Evolutionary conservation across 1,140 invertebrate species (phyloP), one percentile per base, ranked within the genome.

Genomic region (Drosophila grimshawi): DNA sequence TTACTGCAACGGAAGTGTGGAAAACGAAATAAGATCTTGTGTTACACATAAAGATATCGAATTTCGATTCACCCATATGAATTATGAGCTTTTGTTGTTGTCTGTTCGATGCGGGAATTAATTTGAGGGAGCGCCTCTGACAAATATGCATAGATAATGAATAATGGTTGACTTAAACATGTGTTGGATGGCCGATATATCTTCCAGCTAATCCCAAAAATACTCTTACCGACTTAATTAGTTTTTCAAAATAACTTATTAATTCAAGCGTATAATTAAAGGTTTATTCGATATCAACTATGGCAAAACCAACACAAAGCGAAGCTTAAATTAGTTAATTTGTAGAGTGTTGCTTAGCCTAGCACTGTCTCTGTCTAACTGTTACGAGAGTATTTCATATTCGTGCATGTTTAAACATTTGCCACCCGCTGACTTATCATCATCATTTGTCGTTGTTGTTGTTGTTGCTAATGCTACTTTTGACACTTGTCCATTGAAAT

Each of bases 401-500:
- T n/a, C 10, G n/a, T 27, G 37, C 29, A 27, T 46, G 48, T 1
- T 19, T 39, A 35, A 68, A 60, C 53, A 27, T 53, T 53, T 71
- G 61, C 61, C 68, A 64, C 68, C 61, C 61, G 61, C 60, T 65
- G 69, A 10, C 52, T 56, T 35, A 11, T 49, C 49, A 35, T 30
- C 57, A 46, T 19, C 19, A 19, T 19, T 19, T 19, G 19, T 19
- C 19, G 19, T 19, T 19, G 49, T 68, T 61, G 45, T 35, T 49
- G 52, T 51, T 32, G 52, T 43, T 45, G 52, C 39, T 59, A 33
- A 29, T 35, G 56, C 41, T 56, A 39, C 45, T 43, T 63, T 59
- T 68, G 71, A 74, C 71, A 74, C 32, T 35, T 73, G 70, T 73
- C 56, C 55, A 51, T 29, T 57, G 60, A 43, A 49, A 68, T 68